Conservation (phyloP, 2,797 vertebrate species). For the Echiichthys vipera region DNA sequence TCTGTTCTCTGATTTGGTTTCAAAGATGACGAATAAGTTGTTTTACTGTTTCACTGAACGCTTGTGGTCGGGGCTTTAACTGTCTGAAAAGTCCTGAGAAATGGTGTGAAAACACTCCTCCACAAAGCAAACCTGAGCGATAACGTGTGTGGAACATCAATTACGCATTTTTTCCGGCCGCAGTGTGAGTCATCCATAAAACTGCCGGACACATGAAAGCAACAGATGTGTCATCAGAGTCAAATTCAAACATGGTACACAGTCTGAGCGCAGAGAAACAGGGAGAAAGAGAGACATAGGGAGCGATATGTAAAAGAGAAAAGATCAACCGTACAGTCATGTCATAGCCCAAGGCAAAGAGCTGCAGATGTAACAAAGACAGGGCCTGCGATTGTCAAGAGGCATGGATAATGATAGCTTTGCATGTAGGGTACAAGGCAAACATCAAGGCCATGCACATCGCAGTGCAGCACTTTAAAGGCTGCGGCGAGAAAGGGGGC, state of each 20-base stretch:
- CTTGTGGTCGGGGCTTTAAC: not conserved
- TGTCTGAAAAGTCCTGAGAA: not conserved
- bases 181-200: slow-evolving; percentile 22
- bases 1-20: slow-evolving; percentile 1
- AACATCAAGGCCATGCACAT: slow-evolving; percentile 83
- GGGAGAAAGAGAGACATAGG: slow-evolving; percentile 66
- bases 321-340: slow-evolving; percentile 85
- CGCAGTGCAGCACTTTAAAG: slow-evolving; percentile 80
- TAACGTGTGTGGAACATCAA: slow-evolving; percentile 32
- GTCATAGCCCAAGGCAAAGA: slow-evolving; percentile 83
- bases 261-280: slow-evolving; percentile 50
- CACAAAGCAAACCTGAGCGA: slow-evolving; percentile 50
- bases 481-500: slow-evolving; percentile 66
- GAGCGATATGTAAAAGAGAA: slow-evolving; percentile 85
- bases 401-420: slow-evolving; percentile 88
- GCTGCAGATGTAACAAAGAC: slow-evolving; percentile 85
- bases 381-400: slow-evolving; percentile 84
- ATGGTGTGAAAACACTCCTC: not conserved
- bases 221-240: slow-evolving; percentile 70
- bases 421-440: slow-evolving; percentile 85
- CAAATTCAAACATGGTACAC: slow-evolving; percentile 60
- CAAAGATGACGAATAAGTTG: slow-evolving; percentile 5
- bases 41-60: not conserved
- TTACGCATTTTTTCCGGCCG: not conserved
- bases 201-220: slow-evolving; percentile 49